Evolutionary conservation across 2,888 invertebrate genomes (phyloP).

Genomic region (Gymnoscelis rufifasciata): DNA sequence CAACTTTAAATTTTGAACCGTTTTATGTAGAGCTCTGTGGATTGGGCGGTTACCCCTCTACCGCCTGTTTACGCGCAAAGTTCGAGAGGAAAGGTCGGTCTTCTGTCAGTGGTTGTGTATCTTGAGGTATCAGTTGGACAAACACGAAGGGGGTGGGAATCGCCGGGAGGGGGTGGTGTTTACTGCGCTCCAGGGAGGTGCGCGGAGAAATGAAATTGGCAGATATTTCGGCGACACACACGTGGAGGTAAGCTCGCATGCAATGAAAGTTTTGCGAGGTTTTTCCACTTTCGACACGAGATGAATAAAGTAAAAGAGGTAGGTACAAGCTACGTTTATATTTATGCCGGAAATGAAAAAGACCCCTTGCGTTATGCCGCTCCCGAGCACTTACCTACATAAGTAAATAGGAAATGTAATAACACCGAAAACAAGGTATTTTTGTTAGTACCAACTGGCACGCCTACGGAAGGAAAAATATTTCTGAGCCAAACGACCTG

Average conservation of each 20-base stretch:
- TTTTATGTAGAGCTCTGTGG: constrained; percentile 40
- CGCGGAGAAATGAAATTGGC: constrained; percentile 74
- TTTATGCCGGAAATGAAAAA: constrained; percentile 46
- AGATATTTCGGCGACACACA: constrained; percentile 72
- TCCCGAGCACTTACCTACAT: constrained; percentile 32
- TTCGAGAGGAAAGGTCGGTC: constrained; percentile 39
- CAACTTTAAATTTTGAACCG: constrained; percentile 51
- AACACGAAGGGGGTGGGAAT: constrained; percentile 47
- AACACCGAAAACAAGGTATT: constrained; percentile 26
- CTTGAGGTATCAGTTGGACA: constrained; percentile 69
- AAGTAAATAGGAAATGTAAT: constrained; percentile 34
- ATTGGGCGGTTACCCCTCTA: constrained; percentile 32
- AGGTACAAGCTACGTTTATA: constrained; percentile 41
- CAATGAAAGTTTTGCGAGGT: constrained; percentile 70
- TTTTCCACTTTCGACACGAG: constrained; percentile 63
- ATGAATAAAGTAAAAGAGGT: constrained; percentile 63
- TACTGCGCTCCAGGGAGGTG: constrained; percentile 72
- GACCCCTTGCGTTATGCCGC: constrained; percentile 46
- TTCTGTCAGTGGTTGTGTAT: constrained; percentile 50
- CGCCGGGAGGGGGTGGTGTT: constrained; percentile 55
- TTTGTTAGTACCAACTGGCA: constrained; percentile 19
- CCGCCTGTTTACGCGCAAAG: constrained; percentile 26
- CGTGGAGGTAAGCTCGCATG: constrained; percentile 62
- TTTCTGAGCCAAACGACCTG: constrained; percentile 4
- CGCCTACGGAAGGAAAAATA: constrained; percentile 10